Evolutionary conservation across 2,888 invertebrate species (phyloP), one percentile per base, ranked within the genome.

Genomic region (Caenorhabditis sp.): DNA sequence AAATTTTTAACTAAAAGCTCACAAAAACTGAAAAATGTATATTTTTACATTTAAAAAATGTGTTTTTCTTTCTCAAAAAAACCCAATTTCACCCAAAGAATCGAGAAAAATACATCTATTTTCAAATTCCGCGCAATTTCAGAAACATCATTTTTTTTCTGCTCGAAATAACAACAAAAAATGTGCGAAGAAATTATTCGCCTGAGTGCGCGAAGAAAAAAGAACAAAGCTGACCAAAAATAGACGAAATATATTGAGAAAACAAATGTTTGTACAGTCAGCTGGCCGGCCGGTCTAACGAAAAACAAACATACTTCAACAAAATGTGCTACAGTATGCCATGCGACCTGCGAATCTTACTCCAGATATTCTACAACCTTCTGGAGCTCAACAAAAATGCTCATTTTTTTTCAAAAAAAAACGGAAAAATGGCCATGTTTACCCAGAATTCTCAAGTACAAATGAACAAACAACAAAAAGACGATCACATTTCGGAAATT

Each of bases 161-260:
- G 20, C 21, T 21, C 20, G 53, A 23, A 53, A 53, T 8, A 53
- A 53, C 20, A 53, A 53, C 21, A 53, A 53, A 21, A 53, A 53
- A 53, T 8, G 5, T 53, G 21, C 54, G 54, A 20, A 54, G 21
- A 54, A 54, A 54, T 12, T 26, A 53, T 53, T 53, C 23, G 23
- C 7, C 8, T 8, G 53, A 53, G 53, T 23, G 23, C 25, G 12
- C 54, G 21, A 54, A 54, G n/a, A 26, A 54, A 54, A 54, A 20
- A 53, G 23, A 14, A 53, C 53, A 53, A 53, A 21, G 8, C 53
- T 26, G 54, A 26, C 54, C 26, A 54, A 54, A 53, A 54, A 54
- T 23, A 43, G 43, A 43, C 17, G 43, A 17, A 43, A 17, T 3
- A 14, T 8, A 36, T 8, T 3, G 43, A 7, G 17, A 43, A 7